These are phyloP conservation scores for Eristalis pertinax DNA, from an alignment of 2,888 invertebrate genomes.

Conservation along the genomic window DNA sequence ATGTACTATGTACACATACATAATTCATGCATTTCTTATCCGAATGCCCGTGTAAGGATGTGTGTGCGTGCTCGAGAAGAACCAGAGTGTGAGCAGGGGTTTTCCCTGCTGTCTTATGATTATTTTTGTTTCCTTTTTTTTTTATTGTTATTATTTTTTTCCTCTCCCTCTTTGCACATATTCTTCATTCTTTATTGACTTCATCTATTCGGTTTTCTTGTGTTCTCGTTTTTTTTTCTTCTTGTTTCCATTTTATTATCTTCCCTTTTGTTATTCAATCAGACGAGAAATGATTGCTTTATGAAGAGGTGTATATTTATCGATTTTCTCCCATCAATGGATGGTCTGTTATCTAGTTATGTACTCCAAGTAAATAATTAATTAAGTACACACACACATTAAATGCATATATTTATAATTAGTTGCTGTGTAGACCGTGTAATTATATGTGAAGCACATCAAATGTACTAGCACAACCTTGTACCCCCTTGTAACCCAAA, in stretches of 20 bases:
- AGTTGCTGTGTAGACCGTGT: conserved; percentile 42
- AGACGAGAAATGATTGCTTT: conserved; percentile 5
- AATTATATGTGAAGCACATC: conserved; percentile 59
- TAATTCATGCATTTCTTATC: conserved; percentile 61
- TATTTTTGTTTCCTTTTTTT: background rate
- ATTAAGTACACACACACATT: conserved; percentile 4
- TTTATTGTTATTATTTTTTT: conserved; percentile 52
- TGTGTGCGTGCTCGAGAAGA: conserved; percentile 30
- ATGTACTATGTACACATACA: conserved; percentile 54
- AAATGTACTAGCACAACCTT: conserved; percentile 69
- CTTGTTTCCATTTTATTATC: background rate
- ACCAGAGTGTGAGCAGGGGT: conserved; percentile 32
- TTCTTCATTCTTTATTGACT: background rate
- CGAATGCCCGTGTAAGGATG: background rate
- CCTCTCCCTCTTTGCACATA: background rate
- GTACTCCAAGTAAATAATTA: conserved; percentile 29
- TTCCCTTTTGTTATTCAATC: conserved; percentile 22
- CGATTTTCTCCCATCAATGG: conserved; percentile 36
- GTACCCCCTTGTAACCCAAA: background rate
- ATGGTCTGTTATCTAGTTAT: conserved; percentile 68
- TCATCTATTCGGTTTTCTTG: conserved; percentile 1
- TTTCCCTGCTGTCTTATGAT: conserved; percentile 42
- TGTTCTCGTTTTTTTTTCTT: conserved; percentile 16
- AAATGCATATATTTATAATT: conserved; percentile 40
- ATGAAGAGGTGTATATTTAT: conserved; percentile 44